phyloP scores from a whole-genome alignment of 2,113 vertebrate species.

The Pseudorhombus dupliciocellatus region DNA sequence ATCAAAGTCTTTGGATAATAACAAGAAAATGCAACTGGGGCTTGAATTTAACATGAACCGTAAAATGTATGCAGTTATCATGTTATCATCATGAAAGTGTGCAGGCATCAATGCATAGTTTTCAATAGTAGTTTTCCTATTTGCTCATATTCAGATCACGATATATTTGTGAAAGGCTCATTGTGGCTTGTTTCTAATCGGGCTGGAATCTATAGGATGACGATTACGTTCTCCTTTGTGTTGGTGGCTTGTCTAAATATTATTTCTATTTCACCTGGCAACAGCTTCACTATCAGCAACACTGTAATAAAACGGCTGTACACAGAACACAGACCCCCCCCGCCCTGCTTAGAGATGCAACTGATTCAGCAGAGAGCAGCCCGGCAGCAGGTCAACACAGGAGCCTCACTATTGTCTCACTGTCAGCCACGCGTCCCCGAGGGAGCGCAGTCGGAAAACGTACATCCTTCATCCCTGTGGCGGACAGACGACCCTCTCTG shows the following conservation, averaged over 20 bases:
- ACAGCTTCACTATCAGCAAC: not conserved
- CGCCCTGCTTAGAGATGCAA: not conserved
- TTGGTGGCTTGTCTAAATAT: not conserved
- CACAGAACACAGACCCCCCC: not conserved
- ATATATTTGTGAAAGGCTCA: too few relatives aligned
- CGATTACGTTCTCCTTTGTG: not conserved
- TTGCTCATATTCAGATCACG: too few relatives aligned
- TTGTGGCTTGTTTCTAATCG: too few relatives aligned
- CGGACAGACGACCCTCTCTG: not conserved
- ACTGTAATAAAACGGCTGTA: not conserved
- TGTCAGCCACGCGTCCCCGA: slow-evolving; percentile 6
- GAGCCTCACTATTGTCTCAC: slow-evolving; percentile 6
- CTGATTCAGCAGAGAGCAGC: slow-evolving; percentile 16
- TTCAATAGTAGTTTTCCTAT: too few relatives aligned
- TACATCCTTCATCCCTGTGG: not conserved
- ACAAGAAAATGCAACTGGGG: too few relatives aligned
- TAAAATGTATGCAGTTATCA: too few relatives aligned
- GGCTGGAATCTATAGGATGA: too few relatives aligned
- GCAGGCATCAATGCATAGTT: too few relatives aligned
- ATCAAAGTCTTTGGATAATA: too few relatives aligned
- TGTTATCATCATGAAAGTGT: too few relatives aligned
- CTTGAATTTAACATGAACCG: too few relatives aligned
- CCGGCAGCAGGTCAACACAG: slow-evolving; percentile 19
- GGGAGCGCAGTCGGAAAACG: not conserved
- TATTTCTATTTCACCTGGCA: not conserved